These are phyloP conservation scores for Parapsyche elsis DNA, from an alignment of 1,140 invertebrate species.

Conservation along the genomic window DNA sequence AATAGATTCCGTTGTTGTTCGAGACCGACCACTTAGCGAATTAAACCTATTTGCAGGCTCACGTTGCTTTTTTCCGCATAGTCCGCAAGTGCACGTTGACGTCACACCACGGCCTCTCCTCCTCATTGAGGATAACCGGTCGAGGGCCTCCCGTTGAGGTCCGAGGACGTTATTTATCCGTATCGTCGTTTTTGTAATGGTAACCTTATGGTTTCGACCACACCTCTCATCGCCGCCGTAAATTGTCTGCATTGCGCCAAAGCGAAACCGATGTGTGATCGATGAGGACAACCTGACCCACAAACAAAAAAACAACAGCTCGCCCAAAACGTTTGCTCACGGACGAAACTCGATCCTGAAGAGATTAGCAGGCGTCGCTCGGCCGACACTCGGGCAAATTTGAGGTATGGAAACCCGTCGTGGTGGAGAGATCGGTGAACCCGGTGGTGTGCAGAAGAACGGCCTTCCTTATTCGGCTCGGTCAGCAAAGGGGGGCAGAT, in stretches of 20 bases:
- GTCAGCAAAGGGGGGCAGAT: constrained; percentile 27
- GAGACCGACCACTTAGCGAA: not conserved
- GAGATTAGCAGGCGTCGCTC: too few relatives aligned
- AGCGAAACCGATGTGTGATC: too few relatives aligned
- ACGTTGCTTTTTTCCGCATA: not conserved
- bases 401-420: constrained; percentile 1
- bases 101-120: not conserved
- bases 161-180: constrained; percentile 17
- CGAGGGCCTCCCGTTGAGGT: constrained; percentile 18
- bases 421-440: constrained; percentile 35
- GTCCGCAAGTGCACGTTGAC: not conserved
- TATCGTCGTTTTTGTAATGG: not conserved
- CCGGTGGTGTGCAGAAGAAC: constrained; percentile 29
- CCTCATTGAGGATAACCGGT: constrained; percentile 14
- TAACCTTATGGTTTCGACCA: not conserved
- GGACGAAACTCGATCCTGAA: too few relatives aligned
- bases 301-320: too few relatives aligned
- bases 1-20: not conserved
- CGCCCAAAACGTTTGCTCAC: too few relatives aligned
- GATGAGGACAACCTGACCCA: too few relatives aligned
- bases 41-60: not conserved
- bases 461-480: constrained; percentile 40
- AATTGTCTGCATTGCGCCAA: too few relatives aligned
- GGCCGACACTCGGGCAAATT: too few relatives aligned
- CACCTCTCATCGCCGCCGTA: not conserved